Evolutionary conservation across 2,113 vertebrate species (phyloP).

Genomic region (Pao palembangensis): DNA sequence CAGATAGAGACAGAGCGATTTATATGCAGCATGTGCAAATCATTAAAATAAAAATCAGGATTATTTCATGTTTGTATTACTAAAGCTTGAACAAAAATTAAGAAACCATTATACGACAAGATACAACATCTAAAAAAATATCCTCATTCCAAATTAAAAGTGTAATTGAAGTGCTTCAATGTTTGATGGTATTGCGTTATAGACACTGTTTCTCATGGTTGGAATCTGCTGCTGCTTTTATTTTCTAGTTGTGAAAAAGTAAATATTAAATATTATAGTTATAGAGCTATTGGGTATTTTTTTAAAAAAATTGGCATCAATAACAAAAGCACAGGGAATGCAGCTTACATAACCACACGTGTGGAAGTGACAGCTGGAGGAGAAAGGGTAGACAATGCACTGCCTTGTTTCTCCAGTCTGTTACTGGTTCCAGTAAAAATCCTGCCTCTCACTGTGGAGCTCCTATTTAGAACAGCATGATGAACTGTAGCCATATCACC

Average conservation of each 20-base stretch:
- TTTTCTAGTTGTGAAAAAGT: too few species aligned
- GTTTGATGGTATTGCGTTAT: too few species aligned
- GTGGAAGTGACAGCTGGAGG: constrained; percentile 56
- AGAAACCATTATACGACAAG: not conserved
- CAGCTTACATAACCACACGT: constrained; percentile 66
- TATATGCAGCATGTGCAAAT: not conserved
- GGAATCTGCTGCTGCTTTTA: too few species aligned
- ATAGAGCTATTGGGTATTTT: too few species aligned
- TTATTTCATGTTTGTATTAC: not conserved
- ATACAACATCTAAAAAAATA: not conserved
- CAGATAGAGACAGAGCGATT: constrained; percentile 8
- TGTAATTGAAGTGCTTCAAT: too few species aligned
- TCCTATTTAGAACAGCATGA: constrained; percentile 52
- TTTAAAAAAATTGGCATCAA: not conserved
- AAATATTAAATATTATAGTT: too few species aligned
- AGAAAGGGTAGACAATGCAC: constrained; percentile 40
- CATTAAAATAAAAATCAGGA: not conserved
- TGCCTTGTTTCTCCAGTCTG: constrained; percentile 45
- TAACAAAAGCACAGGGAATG: constrained; percentile 3
- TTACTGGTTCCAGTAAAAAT: constrained; percentile 50
- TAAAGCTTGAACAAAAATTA: not conserved
- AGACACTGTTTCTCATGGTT: too few species aligned
- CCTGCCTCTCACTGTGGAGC: constrained; percentile 37
- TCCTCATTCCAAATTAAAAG: not conserved
- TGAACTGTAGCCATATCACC: constrained; percentile 66